Base-by-base conservation (phyloP, 2,888 invertebrate species). In the Tortricodes alternella region DNA sequence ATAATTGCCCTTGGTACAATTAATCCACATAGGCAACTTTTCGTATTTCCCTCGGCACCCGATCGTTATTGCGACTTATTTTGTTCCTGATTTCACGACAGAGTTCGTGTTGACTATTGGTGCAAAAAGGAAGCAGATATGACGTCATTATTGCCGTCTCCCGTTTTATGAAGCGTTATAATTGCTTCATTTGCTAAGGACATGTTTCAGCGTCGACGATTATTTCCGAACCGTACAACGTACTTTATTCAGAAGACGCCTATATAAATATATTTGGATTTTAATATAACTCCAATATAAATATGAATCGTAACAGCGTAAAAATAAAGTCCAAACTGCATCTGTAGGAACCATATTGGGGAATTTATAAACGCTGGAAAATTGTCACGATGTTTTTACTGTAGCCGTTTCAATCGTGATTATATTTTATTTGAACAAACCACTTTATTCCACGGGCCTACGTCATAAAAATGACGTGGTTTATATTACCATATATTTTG, bases 401-500 rank as follows among this genome's bases (percentile, higher is more conserved):
- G 16, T 16, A 24, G 9, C 19, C 18, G 44, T 56, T 56, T 56
- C 49, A 56, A 50, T 50, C 50, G 21, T 27, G 2, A 24, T 32
- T 21, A 21, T 35, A 18, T 41, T 44, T 23, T 46, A 46, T 46
- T 56, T 32, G 50, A 50, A 38, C 49, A 49, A 44, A 49, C 37
- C 37, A 44, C 32, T 44, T 55, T 44, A 49, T 50, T 23, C 34
- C 19, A 18, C 34, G 19, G 15, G 43, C 8, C 23, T 56, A 32
- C 19, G 32, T 56, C 49, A 38, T 56, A 50, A 56, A 43, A 19
- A 35, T 48, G 37, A 21, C 35, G 11, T 50, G 35, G 44, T 38
- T 43, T 38, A 32, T 23, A 56, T 56, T 50, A 56, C n/a, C 56
- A 44, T 56, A 44, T 32, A 44, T 50, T 50, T 37, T 8, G 37